Evolutionary conservation across 2,888 invertebrate genomes (phyloP).

Genomic region (Nomada flava): DNA sequence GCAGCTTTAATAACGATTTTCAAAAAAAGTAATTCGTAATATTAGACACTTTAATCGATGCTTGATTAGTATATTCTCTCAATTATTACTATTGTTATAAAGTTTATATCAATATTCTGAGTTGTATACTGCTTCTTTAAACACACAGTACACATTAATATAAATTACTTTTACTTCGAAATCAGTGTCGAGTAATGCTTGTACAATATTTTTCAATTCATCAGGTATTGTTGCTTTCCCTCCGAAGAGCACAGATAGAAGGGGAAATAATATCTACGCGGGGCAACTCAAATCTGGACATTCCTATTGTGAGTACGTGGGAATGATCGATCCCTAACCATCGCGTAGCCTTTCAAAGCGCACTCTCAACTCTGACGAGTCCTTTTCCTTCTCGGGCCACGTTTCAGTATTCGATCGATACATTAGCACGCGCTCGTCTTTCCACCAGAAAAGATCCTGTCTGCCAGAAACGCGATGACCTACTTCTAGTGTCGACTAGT

Average conservation of each 20-base stretch:
- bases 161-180: background rate
- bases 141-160: background rate
- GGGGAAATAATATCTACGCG: background rate
- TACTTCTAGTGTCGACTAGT: conserved; percentile 64
- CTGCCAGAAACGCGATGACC: conserved; percentile 67
- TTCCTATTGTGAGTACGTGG: conserved; percentile 51
- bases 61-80: no score
- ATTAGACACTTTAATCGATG: no score
- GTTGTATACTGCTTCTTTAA: no score
- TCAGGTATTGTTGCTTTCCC: background rate
- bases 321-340: conserved; percentile 63
- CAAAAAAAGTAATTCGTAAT: background rate
- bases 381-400: conserved; percentile 54
- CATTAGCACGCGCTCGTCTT: conserved; percentile 61
- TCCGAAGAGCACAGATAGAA: background rate
- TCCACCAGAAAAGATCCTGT: conserved; percentile 65
- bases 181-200: background rate
- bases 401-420: conserved; percentile 65
- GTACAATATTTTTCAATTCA: background rate
- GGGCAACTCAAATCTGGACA: conserved; percentile 53
- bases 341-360: conserved; percentile 55
- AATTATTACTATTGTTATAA: no score
- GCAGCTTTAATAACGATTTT: background rate
- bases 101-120: no score
- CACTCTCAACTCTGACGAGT: conserved; percentile 59